A percentile compares a stretch with the other conserved stretches of the same genome.
Evolutionary conservation across 1,140 invertebrate species (phyloP).

Genomic region (Halesus radiatus): DNA sequence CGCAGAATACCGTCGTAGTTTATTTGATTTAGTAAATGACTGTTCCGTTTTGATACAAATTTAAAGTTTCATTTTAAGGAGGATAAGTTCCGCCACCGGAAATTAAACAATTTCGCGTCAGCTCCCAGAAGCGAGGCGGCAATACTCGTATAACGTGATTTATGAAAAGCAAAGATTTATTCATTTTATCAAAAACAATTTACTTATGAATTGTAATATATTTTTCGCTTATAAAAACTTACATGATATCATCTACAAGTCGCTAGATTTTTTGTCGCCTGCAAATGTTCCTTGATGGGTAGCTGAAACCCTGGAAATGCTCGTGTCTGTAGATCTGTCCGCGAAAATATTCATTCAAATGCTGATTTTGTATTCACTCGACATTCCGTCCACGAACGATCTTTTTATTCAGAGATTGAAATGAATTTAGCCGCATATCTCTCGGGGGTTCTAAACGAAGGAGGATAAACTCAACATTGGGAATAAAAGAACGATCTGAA

Average conservation of each 20-base stretch:
- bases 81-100: not conserved
- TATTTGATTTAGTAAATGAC: conserved; percentile 2
- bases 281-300: not conserved
- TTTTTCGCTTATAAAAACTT: not conserved
- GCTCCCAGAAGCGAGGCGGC: not conserved
- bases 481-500: not conserved
- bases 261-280: not conserved
- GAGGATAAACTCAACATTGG: not conserved
- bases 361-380: conserved; percentile 28
- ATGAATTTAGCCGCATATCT: conserved; percentile 23
- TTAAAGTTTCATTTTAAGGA: conserved; percentile 5
- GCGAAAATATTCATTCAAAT: conserved; percentile 27
- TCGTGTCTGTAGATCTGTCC: not conserved
- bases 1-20: not conserved
- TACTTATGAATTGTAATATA: too few species aligned
- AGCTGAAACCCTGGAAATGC: not conserved
- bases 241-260: too few species aligned
- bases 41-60: not conserved
- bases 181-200: too few species aligned
- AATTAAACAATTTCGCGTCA: conserved; percentile 25
- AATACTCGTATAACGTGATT: not conserved
- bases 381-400: conserved; percentile 27
- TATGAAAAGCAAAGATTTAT: conserved; percentile 1
- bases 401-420: conserved; percentile 44
- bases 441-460: conserved; percentile 5